Conservation (phyloP, 2,797 vertebrate genomes). For the Rallus crepitans region DNA sequence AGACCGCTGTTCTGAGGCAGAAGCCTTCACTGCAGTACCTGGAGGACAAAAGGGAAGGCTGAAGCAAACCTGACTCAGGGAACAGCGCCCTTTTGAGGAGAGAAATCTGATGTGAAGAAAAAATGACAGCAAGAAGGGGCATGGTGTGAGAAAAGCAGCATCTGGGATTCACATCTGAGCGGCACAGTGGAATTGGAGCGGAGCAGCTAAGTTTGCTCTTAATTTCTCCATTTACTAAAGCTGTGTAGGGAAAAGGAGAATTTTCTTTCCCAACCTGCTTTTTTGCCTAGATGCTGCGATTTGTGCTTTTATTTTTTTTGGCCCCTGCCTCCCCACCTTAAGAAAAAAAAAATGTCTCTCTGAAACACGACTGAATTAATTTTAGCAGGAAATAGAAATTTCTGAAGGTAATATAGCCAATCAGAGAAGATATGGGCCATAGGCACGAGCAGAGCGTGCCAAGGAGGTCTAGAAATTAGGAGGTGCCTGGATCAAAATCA, state of each 20-base stretch:
- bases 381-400: not conserved
- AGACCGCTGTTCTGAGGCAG: not conserved
- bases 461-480: not conserved
- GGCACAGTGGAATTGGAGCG: conserved; percentile 29
- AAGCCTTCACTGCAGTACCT: not conserved
- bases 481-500: not conserved
- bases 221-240: not conserved
- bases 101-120: conserved; percentile 27
- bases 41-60: not conserved
- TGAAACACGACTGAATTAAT: conserved; percentile 24
- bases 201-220: conserved; percentile 46
- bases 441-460: not conserved
- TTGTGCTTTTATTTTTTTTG: not conserved
- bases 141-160: conserved; percentile 33
- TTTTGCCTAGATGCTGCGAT: conserved; percentile 18
- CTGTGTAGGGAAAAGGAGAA: not conserved
- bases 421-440: not conserved
- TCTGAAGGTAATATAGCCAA: not conserved
- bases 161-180: conserved; percentile 25
- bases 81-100: not conserved
- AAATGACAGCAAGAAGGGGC: not conserved
- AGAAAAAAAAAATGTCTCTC: not conserved
- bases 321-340: not conserved
- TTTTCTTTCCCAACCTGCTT: not conserved
- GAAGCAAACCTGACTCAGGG: not conserved